These are phyloP conservation scores for Narcine bancroftii DNA, from an alignment of 2,113 vertebrate genomes.

Conservation along the genomic window DNA sequence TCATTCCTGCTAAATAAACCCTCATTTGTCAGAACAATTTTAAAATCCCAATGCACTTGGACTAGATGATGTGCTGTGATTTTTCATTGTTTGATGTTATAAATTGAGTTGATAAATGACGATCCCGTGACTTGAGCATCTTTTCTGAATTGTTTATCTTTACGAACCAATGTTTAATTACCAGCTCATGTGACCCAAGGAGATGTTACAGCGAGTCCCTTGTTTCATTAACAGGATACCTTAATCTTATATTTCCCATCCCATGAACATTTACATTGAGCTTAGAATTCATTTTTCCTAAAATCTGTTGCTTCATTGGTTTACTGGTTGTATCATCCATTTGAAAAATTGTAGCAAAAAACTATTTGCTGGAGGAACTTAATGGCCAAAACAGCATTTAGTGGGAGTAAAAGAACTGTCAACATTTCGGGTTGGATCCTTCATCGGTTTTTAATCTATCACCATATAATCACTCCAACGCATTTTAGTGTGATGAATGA, in stretches of 20 bases:
- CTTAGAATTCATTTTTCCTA: too few relatives aligned
- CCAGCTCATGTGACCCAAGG: neutral
- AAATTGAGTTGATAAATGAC: neutral
- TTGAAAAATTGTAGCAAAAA: too few relatives aligned
- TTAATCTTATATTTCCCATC: neutral
- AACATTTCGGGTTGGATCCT: too few relatives aligned
- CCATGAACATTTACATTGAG: too few relatives aligned
- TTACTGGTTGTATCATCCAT: too few relatives aligned
- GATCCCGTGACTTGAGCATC: neutral
- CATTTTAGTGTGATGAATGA: neutral
- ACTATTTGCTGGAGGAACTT: too few relatives aligned
- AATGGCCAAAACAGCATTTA: too few relatives aligned
- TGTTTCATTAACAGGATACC: neutral
- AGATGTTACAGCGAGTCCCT: neutral
- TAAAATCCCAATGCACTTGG: neutral
- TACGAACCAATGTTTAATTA: neutral
- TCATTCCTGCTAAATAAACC: neutral
- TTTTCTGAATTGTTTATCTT: neutral
- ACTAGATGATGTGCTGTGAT: neutral
- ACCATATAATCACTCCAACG: neutral
- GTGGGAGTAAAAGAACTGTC: too few relatives aligned
- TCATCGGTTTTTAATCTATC: too few relatives aligned
- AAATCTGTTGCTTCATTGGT: too few relatives aligned
- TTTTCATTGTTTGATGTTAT: neutral
- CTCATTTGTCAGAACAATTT: slow-evolving; percentile 14